phyloP scores from a whole-genome alignment of 2,888 invertebrate species.

The Leucozona laternaria region DNA sequence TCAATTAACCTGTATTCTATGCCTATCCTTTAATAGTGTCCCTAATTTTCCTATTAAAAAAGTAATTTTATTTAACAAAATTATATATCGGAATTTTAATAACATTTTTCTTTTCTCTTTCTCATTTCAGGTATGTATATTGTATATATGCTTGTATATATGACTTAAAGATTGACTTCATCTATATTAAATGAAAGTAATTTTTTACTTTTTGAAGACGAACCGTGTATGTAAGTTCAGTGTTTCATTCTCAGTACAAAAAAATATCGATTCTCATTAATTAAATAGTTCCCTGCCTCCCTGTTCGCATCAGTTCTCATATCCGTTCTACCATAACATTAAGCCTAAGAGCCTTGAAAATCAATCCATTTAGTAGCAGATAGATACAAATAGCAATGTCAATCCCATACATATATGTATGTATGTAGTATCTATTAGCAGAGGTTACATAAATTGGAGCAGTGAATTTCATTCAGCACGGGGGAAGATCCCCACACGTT shows the following conservation, averaged over 20 bases:
- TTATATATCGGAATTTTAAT: slow-evolving; percentile 45
- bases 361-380: slow-evolving; percentile 60
- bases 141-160: neutral
- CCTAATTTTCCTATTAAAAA: neutral
- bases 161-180: slow-evolving; percentile 25
- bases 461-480: slow-evolving; percentile 17
- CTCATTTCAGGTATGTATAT: slow-evolving; percentile 64
- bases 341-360: slow-evolving; percentile 53
- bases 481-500: slow-evolving; percentile 4
- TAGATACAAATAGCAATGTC: slow-evolving; percentile 59
- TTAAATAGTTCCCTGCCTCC: slow-evolving; percentile 32
- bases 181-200: slow-evolving; percentile 22
- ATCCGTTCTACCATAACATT: slow-evolving; percentile 9
- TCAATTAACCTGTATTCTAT: too few relatives aligned
- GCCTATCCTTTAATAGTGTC: too few relatives aligned
- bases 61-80: slow-evolving; percentile 51
- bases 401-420: slow-evolving; percentile 18
- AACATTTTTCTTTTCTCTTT: slow-evolving; percentile 36
- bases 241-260: slow-evolving; percentile 56
- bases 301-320: slow-evolving; percentile 3
- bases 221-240: slow-evolving; percentile 37
- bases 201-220: slow-evolving; percentile 24
- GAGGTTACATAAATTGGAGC: slow-evolving; percentile 48
- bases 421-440: slow-evolving; percentile 31
- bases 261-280: slow-evolving; percentile 69